Conservation (phyloP, 1,140 invertebrate genomes). For the Zaprionus ghesquierei region DNA sequence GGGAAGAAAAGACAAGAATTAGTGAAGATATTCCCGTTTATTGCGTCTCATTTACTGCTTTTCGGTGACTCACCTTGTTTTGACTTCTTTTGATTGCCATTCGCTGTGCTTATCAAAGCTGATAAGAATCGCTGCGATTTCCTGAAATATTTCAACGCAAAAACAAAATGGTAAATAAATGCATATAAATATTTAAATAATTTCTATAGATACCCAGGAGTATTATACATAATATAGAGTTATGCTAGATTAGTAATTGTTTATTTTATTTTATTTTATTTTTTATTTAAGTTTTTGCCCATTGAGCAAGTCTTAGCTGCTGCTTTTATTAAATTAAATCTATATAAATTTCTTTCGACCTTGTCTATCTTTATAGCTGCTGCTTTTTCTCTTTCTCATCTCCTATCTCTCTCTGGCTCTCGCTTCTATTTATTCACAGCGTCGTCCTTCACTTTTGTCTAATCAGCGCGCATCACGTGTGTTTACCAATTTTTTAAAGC, state of each 20-base stretch:
- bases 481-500: constrained; percentile 36
- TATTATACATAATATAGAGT: not conserved
- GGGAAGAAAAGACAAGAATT: not conserved
- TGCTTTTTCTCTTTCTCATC: not conserved
- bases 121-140: constrained; percentile 98
- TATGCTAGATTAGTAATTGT: not conserved
- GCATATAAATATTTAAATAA: constrained; percentile 19
- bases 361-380: not conserved
- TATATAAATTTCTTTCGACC: not conserved
- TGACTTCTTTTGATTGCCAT: constrained; percentile 98
- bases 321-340: not conserved
- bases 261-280: not conserved
- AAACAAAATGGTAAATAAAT: constrained; percentile 44
- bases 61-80: constrained; percentile 93
- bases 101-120: constrained; percentile 97
- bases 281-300: not conserved
- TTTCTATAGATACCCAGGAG: not conserved
- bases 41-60: not conserved
- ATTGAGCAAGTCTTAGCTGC: not conserved
- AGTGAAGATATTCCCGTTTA: not conserved
- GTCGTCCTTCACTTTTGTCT: constrained; percentile 33
- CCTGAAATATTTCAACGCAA: constrained; percentile 87
- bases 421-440: not conserved
- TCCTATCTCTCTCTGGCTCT: not conserved
- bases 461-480: constrained; percentile 45